Evolutionary conservation across 2,888 invertebrate genomes (phyloP).

Genomic region (Andrena marginata): DNA sequence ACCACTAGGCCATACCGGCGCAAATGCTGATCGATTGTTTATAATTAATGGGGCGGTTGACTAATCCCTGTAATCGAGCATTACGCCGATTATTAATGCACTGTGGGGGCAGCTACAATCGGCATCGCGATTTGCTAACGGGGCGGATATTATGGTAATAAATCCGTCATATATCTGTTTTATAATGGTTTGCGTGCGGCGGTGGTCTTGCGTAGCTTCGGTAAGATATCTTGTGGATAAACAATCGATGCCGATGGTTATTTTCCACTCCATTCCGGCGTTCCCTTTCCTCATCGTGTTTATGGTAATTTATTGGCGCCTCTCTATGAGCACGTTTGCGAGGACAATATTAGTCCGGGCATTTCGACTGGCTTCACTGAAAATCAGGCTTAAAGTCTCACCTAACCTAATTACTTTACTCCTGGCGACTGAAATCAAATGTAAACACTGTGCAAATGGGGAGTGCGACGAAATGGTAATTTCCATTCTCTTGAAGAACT

Average conservation of each 20-base stretch:
- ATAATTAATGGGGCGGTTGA: slow-evolving; percentile 39
- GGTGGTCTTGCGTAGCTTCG: background rate
- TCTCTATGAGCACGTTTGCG: background rate
- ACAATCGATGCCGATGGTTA: slow-evolving; percentile 9
- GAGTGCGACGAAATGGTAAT: too few relatives aligned
- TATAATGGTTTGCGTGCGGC: background rate
- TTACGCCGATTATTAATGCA: slow-evolving; percentile 40
- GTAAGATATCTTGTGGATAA: background rate
- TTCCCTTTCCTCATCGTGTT: background rate
- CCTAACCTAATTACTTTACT: too few relatives aligned
- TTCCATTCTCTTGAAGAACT: too few relatives aligned
- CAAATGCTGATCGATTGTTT: slow-evolving; percentile 35
- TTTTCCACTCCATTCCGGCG: slow-evolving; percentile 1
- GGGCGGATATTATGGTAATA: slow-evolving; percentile 24
- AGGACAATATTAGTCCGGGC: too few relatives aligned
- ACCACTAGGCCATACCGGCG: background rate
- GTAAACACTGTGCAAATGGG: background rate
- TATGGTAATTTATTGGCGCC: slow-evolving; percentile 1
- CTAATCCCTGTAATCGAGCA: slow-evolving; percentile 30
- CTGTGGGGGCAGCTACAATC: background rate
- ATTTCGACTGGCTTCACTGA: too few relatives aligned
- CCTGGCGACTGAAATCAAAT: background rate
- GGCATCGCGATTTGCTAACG: background rate
- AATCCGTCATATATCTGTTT: slow-evolving; percentile 13
- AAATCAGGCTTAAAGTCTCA: too few relatives aligned